Evolutionary conservation across 2,888 invertebrate species (phyloP).

Genomic region (Metellina segmentata): DNA sequence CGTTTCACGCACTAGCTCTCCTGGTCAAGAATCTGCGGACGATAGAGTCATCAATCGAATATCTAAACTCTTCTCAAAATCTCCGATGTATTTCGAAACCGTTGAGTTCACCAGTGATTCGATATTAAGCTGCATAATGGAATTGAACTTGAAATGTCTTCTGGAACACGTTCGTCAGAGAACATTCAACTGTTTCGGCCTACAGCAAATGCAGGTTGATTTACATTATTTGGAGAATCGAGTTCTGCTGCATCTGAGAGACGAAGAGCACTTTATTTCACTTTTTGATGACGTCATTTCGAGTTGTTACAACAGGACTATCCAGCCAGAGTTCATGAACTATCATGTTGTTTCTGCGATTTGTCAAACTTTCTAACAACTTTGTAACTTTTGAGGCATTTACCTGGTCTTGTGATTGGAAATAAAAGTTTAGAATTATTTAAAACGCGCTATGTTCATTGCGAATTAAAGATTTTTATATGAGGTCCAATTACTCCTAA

Average conservation of each 20-base stretch:
- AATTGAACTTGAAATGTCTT: slow-evolving; percentile 35
- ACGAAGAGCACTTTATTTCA: background rate
- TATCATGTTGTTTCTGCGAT: slow-evolving; percentile 29
- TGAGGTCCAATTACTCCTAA: too few relatives aligned
- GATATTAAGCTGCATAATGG: slow-evolving; percentile 27
- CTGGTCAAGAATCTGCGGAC: background rate
- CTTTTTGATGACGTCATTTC: slow-evolving; percentile 62
- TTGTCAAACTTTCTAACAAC: slow-evolving; percentile 6
- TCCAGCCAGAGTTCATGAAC: slow-evolving; percentile 49
- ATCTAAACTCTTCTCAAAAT: slow-evolving; percentile 21
- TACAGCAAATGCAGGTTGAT: slow-evolving; percentile 69
- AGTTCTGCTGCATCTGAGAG: background rate
- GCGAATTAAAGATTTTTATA: too few relatives aligned
- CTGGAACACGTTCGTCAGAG: slow-evolving; percentile 33
- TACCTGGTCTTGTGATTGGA: too few relatives aligned
- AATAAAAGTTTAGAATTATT: too few relatives aligned
- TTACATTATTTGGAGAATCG: slow-evolving; percentile 19
- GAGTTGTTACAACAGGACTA: slow-evolving; percentile 31
- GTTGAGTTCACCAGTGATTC: slow-evolving; percentile 28
- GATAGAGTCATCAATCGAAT: background rate
- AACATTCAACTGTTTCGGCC: slow-evolving; percentile 57
- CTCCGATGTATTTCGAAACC: background rate
- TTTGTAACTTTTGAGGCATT: too few relatives aligned
- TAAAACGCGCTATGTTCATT: too few relatives aligned
- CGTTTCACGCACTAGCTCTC: background rate